phyloP scores from a whole-genome alignment of 1,140 invertebrate species.

The Lanistes nyassanus region DNA sequence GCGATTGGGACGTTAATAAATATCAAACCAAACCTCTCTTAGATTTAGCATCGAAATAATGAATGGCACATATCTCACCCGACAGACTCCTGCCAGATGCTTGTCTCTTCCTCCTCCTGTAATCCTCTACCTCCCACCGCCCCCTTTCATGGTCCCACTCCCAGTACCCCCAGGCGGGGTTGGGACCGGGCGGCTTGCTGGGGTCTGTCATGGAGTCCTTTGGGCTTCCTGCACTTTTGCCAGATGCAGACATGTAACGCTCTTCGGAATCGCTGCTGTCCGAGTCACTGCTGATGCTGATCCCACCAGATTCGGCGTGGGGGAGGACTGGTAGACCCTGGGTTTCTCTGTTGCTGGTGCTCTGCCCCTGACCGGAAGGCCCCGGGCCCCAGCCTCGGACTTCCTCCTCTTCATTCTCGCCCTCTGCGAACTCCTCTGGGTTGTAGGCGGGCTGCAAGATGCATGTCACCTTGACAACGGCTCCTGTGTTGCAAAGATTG shows the following conservation, averaged over 20 bases:
- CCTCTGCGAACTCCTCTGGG: slow-evolving; percentile 10
- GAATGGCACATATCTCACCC: neutral
- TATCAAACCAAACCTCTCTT: too few relatives aligned
- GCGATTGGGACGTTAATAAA: too few relatives aligned
- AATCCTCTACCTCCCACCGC: slow-evolving; percentile 19
- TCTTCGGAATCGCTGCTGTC: neutral
- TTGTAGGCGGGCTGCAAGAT: slow-evolving; percentile 19
- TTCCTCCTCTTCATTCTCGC: slow-evolving; percentile 25
- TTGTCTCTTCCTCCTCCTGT: slow-evolving; percentile 14
- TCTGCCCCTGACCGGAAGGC: neutral
- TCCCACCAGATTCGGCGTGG: too few relatives aligned
- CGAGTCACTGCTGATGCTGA: too few relatives aligned
- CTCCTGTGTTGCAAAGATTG: neutral
- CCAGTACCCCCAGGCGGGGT: slow-evolving; percentile 20
- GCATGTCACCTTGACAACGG: neutral
- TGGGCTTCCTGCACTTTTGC: neutral
- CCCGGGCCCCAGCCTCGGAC: slow-evolving; percentile 15
- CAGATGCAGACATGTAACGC: neutral
- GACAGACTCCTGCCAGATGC: neutral
- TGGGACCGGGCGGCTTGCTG: slow-evolving; percentile 12
- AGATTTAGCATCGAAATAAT: too few relatives aligned
- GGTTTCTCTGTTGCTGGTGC: too few relatives aligned
- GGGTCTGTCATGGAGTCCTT: slow-evolving; percentile 5
- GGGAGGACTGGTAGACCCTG: too few relatives aligned
- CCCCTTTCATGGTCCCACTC: slow-evolving; percentile 10